phyloP scores from a whole-genome alignment of 2,888 invertebrate genomes.

The Meta bourneti region DNA sequence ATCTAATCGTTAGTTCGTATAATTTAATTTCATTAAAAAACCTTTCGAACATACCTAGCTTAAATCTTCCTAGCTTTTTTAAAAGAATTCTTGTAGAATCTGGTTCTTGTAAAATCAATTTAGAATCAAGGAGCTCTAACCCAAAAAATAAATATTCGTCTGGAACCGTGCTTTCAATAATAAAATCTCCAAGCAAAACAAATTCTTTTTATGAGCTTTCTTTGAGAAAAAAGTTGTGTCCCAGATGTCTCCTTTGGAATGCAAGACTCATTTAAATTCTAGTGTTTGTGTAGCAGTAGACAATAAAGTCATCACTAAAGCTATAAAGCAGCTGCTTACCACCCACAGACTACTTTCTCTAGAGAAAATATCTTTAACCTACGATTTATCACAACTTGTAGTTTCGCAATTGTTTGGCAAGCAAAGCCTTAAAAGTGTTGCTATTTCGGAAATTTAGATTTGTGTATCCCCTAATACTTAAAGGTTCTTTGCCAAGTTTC shows the following conservation, averaged over 20 bases:
- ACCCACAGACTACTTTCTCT: no score
- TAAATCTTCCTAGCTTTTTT: not conserved
- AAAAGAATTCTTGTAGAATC: not conserved
- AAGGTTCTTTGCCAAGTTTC: no score
- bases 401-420: no score
- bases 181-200: not conserved
- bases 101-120: not conserved
- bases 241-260: conserved; percentile 1
- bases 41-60: not conserved
- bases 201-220: not conserved
- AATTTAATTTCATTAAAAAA: no score
- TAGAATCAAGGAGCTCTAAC: not conserved
- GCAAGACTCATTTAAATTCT: not conserved
- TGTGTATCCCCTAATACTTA: no score
- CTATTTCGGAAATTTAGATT: no score
- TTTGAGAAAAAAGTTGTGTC: not conserved
- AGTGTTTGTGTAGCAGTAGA: not conserved
- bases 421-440: no score
- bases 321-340: not conserved
- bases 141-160: not conserved
- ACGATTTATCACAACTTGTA: no score
- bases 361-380: no score
- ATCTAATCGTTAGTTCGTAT: no score
- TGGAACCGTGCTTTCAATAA: not conserved
- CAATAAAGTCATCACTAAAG: not conserved